phyloP scores from a whole-genome alignment of 2,113 vertebrate species.

The Oostethus manadensis region DNA sequence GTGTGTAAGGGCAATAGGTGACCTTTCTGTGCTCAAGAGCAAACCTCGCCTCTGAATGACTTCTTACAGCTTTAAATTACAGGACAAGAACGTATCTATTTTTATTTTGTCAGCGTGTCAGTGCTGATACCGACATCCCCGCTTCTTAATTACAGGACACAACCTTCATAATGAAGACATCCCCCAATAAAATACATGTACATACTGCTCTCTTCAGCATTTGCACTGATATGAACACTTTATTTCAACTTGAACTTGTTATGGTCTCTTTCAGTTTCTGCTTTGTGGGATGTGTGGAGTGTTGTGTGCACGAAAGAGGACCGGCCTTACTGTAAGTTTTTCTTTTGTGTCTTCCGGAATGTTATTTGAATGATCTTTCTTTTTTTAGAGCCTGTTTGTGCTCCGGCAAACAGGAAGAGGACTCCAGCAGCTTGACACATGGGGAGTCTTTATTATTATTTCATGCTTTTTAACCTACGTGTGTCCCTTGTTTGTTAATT shows the following conservation, averaged over 20 bases:
- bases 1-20: neutral
- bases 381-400: neutral
- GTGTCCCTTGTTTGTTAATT: neutral
- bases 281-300: slow-evolving; percentile 94
- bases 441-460: slow-evolving; percentile 7
- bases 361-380: neutral
- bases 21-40: neutral
- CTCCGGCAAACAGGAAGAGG: neutral
- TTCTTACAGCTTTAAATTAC: neutral
- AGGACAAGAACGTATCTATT: neutral
- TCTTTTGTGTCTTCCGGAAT: neutral
- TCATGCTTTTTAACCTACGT: slow-evolving; percentile 7
- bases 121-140: too few relatives aligned
- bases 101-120: too few relatives aligned
- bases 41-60: neutral
- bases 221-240: too few relatives aligned
- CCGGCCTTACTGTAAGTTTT: slow-evolving; percentile 92
- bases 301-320: slow-evolving; percentile 92
- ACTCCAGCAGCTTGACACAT: neutral
- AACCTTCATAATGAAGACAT: too few relatives aligned
- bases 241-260: neutral
- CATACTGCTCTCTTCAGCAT: too few relatives aligned
- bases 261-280: slow-evolving; percentile 80
- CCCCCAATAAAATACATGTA: too few relatives aligned
- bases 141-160: too few relatives aligned